Evolutionary conservation across 2,797 vertebrate species (phyloP), one percentile per base, ranked within the genome.

Genomic region (Miichthys miiuy): DNA sequence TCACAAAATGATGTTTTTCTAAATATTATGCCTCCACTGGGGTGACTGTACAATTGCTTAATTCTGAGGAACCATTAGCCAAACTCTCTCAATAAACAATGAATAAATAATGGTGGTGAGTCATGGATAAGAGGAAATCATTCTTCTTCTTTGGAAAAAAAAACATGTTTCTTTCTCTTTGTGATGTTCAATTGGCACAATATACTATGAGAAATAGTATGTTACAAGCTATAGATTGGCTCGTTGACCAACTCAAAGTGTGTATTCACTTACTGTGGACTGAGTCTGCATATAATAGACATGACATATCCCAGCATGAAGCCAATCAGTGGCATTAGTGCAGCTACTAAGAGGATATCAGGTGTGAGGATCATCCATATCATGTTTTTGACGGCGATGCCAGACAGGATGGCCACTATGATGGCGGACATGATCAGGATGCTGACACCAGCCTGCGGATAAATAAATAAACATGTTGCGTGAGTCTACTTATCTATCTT

Each of bases 311-410:
- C 97, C 71, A 97, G 68, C 11, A 84, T 81, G 70, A 94, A 97
- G 54, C 97, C 97, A 41, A 69, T 90, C 18, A 96, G 72, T 17
- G 96, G 96, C 96, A 97, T 95, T 75, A 97, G 81, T 18, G 88
- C 91, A 50, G 94, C 95, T 38, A 87, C 94, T 7, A 70, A 57
- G 69, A 97, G 51, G 54, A 96, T 76, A 14, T 89, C 85, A 5
- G 94, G 87, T 7, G 91, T 95, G 80, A 97, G 77, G 71, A 95
- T 25, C 14, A 79, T 77, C 86, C 81, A 81, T 25, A 97, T 65
- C 1, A 71, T 44, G 0, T 75, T 91, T 82, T 94, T 95, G 65
- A 95, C 42, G 0, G 14, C 77, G 41, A 95, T 58, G 54, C 60
- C 85, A 6, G 93, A 89, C 55, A 97, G 83, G 65, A 63, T 5